Evolutionary conservation across 1,140 invertebrate species (phyloP).

Genomic region (Tribolium madens): DNA sequence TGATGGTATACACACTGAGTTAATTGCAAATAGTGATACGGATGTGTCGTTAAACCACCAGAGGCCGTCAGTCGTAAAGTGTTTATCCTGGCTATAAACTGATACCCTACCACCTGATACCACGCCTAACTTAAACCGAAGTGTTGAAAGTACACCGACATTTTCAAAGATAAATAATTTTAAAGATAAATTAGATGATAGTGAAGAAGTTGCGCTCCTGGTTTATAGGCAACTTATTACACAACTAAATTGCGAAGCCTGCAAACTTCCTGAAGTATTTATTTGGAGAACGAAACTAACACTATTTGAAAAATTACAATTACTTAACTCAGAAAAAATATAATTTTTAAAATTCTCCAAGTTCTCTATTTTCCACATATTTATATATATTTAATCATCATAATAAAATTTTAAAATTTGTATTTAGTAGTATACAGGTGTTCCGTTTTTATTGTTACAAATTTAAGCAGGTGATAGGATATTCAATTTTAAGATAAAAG

Average conservation of each 20-base stretch:
- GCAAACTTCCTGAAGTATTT: not conserved
- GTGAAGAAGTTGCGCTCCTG: not conserved
- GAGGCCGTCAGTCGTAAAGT: constrained; percentile 53
- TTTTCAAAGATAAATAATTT: not conserved
- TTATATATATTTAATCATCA: no score
- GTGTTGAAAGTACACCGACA: constrained; percentile 1
- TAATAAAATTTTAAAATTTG: no score
- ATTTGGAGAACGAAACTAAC: no score
- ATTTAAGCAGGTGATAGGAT: no score
- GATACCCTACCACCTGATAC: constrained; percentile 51
- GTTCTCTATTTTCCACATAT: no score
- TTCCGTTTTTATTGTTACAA: no score
- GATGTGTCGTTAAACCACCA: constrained; percentile 51
- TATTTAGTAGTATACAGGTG: no score
- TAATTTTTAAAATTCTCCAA: no score
- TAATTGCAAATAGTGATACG: constrained; percentile 54
- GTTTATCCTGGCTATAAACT: constrained; percentile 53
- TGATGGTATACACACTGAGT: constrained; percentile 24
- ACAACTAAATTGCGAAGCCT: not conserved
- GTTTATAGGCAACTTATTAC: not conserved
- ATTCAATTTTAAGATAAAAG: no score
- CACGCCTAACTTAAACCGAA: constrained; percentile 9
- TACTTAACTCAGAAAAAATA: no score
- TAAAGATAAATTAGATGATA: not conserved
- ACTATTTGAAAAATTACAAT: no score